Base-by-base conservation (phyloP, 2,797 vertebrate genomes). In the Sparus aurata region DNA sequence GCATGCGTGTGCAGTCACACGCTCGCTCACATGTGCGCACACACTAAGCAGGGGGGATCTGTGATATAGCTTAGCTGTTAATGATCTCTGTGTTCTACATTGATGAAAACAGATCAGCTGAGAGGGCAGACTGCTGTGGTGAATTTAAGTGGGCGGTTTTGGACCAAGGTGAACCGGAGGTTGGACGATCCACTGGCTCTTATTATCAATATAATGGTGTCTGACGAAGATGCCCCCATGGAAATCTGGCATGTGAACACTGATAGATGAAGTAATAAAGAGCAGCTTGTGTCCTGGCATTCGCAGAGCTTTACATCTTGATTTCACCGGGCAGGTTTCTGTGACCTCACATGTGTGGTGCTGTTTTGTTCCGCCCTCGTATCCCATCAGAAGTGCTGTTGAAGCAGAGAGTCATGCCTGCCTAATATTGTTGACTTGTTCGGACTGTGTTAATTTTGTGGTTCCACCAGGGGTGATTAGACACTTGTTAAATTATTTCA, bases 91-190 rank as follows among this genome's bases (percentile, higher is more conserved):
- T 83, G 58, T 92, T 94, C 92, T 82, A 91, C 87, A 91, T 93
- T 79, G 87, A 92, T 94, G 93, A 93, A 90, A 95, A 90, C 89
- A 87, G 87, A 93, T 94, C 93, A 94, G 91, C 91, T 92, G 88
- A 93, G 87, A 77, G 89, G 87, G 91, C 86, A 89, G 91, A 83
- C 91, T 82, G 88, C 84, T 89, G 87, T 59, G 85, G 75, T 66
- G 73, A 79, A 68, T 86, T 91, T 84, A 88, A 91, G 90, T 91
- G 90, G 92, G 92, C 87, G 92, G 88, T 87, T 93, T 92, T 91
- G 93, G 91, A 92, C 81, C 66, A 77, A 88, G 91, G 92, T 93
- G 84, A 91, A 91, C 87, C 86, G 90, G 89, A 92, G 89, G 85
- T 89, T 93, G 89, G 92, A 90, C 62, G 64, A 85, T 83, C 17